These are phyloP conservation scores for Eristalis tenax DNA, from an alignment of 2,888 invertebrate genomes.

Conservation along the genomic window DNA sequence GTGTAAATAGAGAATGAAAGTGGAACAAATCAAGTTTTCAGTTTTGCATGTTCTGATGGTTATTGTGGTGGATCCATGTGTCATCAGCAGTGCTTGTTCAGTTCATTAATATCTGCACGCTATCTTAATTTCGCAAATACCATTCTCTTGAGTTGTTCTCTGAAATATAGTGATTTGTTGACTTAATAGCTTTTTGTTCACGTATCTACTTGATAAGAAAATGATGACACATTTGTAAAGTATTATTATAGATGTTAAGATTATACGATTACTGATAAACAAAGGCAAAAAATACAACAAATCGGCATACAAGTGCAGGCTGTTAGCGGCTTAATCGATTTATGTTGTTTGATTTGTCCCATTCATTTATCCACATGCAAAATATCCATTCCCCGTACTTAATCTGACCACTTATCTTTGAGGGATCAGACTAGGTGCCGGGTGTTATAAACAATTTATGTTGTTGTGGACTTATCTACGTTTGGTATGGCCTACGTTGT, in stretches of 20 bases:
- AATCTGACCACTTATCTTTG: too few relatives aligned
- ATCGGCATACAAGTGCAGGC: neutral
- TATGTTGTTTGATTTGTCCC: neutral
- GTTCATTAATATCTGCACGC: neutral
- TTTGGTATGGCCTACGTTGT: too few relatives aligned
- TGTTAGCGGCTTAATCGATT: neutral
- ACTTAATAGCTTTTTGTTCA: neutral
- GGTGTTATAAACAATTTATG: too few relatives aligned
- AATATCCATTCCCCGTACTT: too few relatives aligned
- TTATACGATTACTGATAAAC: neutral
- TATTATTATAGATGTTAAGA: neutral
- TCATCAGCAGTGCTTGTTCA: neutral
- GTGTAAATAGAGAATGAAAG: neutral
- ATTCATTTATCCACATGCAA: neutral
- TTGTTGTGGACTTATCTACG: too few relatives aligned
- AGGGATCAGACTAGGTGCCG: too few relatives aligned
- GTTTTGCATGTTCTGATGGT: neutral
- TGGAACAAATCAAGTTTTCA: neutral
- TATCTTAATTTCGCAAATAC: neutral
- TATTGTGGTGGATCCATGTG: neutral
- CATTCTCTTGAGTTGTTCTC: neutral
- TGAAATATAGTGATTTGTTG: neutral
- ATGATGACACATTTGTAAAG: neutral
- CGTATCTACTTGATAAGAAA: neutral
- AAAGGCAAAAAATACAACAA: neutral